Base-by-base conservation (phyloP, 2,113 vertebrate genomes). In the Menura novaehollandiae region DNA sequence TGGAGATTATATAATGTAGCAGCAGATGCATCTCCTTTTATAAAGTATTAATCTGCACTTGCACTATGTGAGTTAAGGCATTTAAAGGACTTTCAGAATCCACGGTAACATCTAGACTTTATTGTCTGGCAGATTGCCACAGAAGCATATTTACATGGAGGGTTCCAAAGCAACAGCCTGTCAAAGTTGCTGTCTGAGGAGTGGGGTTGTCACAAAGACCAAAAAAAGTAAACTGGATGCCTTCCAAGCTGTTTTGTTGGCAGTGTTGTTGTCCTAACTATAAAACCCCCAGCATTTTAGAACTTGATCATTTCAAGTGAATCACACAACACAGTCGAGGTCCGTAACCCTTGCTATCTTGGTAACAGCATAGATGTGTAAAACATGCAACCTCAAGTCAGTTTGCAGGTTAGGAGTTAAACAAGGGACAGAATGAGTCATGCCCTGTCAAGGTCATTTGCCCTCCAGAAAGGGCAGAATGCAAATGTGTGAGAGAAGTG, bases 401-500 rank as follows among this genome's bases (percentile, higher is more conserved):
- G 26, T 49, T 56, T 66, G 63, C 21, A 13, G 52, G 18, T 82
- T 68, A 82, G 59, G 46, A 74, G 63, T 89, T 55, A 73, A 94
- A 85, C 55, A 69, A 59, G 23, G 35, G 67, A 46, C 47, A 32
- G 33, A 56, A 26, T 96, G 93, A 96, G 73, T 97, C 93, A 96
- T 85, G 71, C 28, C 75, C 66, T 93, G 41, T 85, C 96, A 97
- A 97, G 96, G 97, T 96, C 93, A 66, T 85, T 93, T 92, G 47
- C 30, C 47, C 27, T 85, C n/a, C 60, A 13, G 39, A n/a, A n/a
- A 87, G 81, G 66, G 30, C 80, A 44, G 43, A 84, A 43, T 71
- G 32, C 37, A 51, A 77, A 77, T 17, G 10, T 43, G 1, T 7
- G 5, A 52, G 47, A 83, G 67, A 71, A 73, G 19, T 69, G 49